These are phyloP conservation scores for Rhagoletis pomonella DNA, from an alignment of 1,140 invertebrate genomes.

Conservation along the genomic window DNA sequence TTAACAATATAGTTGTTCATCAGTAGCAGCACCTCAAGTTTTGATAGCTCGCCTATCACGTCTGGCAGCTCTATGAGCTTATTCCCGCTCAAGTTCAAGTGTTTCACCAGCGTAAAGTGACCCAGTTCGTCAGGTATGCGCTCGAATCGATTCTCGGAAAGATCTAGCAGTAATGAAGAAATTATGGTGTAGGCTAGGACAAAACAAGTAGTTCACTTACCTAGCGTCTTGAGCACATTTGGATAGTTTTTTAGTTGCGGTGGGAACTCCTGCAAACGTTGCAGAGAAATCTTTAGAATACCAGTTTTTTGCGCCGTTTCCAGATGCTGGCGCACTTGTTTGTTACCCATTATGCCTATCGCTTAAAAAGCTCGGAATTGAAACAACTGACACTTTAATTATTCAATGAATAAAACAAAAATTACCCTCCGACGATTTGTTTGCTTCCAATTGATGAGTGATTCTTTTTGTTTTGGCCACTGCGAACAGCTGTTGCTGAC, in stretches of 20 bases:
- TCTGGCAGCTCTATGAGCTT: slow-evolving; percentile 82
- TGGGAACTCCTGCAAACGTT: slow-evolving; percentile 86
- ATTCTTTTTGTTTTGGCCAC: slow-evolving; percentile 48
- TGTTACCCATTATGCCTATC: slow-evolving; percentile 86
- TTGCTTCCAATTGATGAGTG: slow-evolving; percentile 17
- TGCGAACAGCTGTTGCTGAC: slow-evolving; percentile 42
- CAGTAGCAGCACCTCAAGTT: slow-evolving; percentile 88
- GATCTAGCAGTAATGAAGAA: slow-evolving; percentile 77
- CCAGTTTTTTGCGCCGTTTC: slow-evolving; percentile 96
- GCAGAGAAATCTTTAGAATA: slow-evolving; percentile 88
- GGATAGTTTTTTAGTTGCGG: slow-evolving; percentile 78
- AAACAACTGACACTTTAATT: not conserved
- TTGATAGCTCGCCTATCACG: slow-evolving; percentile 84
- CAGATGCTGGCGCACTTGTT: slow-evolving; percentile 90
- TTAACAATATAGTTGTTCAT: slow-evolving; percentile 81
- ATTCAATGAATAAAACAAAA: slow-evolving; percentile 18
- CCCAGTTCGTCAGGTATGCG: slow-evolving; percentile 85
- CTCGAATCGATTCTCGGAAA: slow-evolving; percentile 92
- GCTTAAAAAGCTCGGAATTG: not conserved
- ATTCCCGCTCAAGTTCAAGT: slow-evolving; percentile 87
- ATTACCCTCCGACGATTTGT: slow-evolving; percentile 1
- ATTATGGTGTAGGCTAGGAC: slow-evolving; percentile 48
- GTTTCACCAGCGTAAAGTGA: slow-evolving; percentile 87
- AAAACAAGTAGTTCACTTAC: not conserved
- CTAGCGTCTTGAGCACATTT: slow-evolving; percentile 83